Evolutionary conservation across 2,113 vertebrate species (phyloP).

Genomic region (Andinoacara biseriatus): DNA sequence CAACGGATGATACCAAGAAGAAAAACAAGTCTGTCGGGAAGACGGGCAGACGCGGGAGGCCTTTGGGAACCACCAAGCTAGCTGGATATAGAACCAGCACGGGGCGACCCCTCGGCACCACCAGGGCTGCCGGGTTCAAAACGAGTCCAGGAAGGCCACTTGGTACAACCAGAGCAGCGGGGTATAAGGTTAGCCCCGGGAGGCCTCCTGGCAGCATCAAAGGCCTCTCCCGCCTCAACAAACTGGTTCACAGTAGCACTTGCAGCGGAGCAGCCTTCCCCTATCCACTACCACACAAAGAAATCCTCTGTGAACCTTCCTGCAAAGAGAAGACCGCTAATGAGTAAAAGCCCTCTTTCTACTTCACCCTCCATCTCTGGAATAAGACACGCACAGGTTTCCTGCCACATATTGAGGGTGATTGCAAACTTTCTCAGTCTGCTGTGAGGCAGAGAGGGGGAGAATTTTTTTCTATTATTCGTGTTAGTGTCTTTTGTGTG

Average conservation of each 20-base stretch:
- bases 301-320: slow-evolving; percentile 86
- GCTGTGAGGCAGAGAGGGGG: slow-evolving; percentile 23
- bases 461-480: slow-evolving; percentile 49
- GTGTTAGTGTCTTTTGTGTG: slow-evolving; percentile 66
- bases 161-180: slow-evolving; percentile 96
- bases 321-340: slow-evolving; percentile 87
- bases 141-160: slow-evolving; percentile 97
- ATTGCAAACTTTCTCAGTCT: slow-evolving; percentile 39
- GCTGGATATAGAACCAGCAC: slow-evolving; percentile 99
- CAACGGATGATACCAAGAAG: slow-evolving; percentile 90
- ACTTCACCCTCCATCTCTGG: slow-evolving; percentile 18
- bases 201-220: slow-evolving; percentile 98
- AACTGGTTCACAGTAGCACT: slow-evolving; percentile 88
- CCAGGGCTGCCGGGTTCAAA: slow-evolving; percentile 98
- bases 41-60: slow-evolving; percentile 92
- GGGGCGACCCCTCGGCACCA: slow-evolving; percentile 94
- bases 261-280: slow-evolving; percentile 91
- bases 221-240: slow-evolving; percentile 93
- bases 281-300: slow-evolving; percentile 90
- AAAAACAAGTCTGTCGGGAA: slow-evolving; percentile 90
- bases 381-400: slow-evolving; percentile 45
- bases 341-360: slow-evolving; percentile 77
- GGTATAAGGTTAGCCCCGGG: slow-evolving; percentile 98
- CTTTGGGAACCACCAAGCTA: slow-evolving; percentile 95
- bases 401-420: slow-evolving; percentile 38